These are phyloP conservation scores for Cacatua alba DNA, from an alignment of 2,113 vertebrate species.

Conservation along the genomic window DNA sequence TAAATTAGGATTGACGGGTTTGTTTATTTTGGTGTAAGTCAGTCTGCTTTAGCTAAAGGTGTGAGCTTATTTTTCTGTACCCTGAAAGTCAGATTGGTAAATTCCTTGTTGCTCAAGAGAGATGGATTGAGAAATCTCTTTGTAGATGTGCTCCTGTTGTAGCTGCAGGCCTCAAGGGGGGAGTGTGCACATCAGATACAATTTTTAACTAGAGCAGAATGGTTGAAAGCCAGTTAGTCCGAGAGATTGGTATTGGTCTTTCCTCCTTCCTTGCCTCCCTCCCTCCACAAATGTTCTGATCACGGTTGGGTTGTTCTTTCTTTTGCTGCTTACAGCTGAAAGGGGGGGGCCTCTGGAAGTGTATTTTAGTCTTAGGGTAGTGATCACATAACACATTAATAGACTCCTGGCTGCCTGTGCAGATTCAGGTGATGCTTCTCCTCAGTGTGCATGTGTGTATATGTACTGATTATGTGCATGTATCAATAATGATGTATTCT, in stretches of 20 bases:
- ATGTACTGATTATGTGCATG: too few relatives aligned
- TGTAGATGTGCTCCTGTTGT: neutral
- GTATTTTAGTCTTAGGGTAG: neutral
- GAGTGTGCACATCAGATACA: neutral
- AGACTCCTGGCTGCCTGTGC: neutral
- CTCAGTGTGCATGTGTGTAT: neutral
- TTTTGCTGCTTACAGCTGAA: neutral
- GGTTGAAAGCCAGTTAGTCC: neutral
- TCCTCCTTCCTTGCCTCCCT: neutral
- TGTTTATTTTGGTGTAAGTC: neutral
- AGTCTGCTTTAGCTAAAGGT: neutral
- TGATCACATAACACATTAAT: neutral
- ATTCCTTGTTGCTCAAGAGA: neutral
- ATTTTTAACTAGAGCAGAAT: neutral
- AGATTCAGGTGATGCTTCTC: neutral
- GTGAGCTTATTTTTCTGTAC: neutral
- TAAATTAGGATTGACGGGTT: neutral
- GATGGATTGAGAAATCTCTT: neutral
- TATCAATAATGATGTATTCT: neutral
- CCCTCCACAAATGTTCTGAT: neutral
- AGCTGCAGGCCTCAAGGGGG: neutral
- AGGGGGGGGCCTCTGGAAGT: neutral
- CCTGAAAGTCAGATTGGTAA: neutral
- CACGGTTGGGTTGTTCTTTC: neutral
- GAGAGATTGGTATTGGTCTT: neutral